Base-by-base conservation (phyloP, 2,797 vertebrate species). In the Gorsachius magnificus region DNA sequence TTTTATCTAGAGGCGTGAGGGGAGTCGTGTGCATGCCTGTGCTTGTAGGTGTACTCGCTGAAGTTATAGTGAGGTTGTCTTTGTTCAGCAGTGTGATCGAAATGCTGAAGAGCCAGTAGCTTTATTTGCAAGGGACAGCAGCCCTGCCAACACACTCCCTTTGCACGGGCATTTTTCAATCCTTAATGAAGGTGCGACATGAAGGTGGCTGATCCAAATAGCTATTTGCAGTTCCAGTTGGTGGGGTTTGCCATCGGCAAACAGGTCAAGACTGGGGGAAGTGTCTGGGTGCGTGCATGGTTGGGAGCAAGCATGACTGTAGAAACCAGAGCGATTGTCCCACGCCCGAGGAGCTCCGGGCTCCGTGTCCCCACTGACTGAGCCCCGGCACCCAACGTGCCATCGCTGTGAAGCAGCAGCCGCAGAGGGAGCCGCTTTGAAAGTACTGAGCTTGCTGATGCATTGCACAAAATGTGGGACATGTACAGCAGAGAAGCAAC, bases 391-490 rank as follows among this genome's bases (percentile, higher is more conserved):
- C 7, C 7, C 60, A 36, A 11, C 7, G 1, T 60, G 68, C 65
- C 45, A 7, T 57, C 72, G 22, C 43, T 70, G 56, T 33, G 46
- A 75, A 93, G 84, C 54, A 38, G 50, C 60, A 82, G 54, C 48
- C 0, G 0, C 85, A 77, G 45, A 84, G 56, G 61, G 63, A 93
- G 53, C 29, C 60, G 10, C 70, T 90, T 94, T 56, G 74, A 68
- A 95, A 83, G 66, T 63, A n/a, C 56, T 75, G 71, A 93, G 48
- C 70, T 90, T 82, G 90, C 85, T 91, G 85, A 86, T 93, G 65
- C n/a, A 11, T 53, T 51, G n/a, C 77, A 70, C 33, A 71, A 61
- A 86, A 74, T 82, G 63, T 92, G 77, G 87, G 63, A 43, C 86
- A 54, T 4, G 36, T 36, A 74, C 17, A 83, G 57, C 2, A 24